These are phyloP conservation scores for Pasiphila rectangulata DNA, from an alignment of 2,888 invertebrate species.

Conservation along the genomic window DNA sequence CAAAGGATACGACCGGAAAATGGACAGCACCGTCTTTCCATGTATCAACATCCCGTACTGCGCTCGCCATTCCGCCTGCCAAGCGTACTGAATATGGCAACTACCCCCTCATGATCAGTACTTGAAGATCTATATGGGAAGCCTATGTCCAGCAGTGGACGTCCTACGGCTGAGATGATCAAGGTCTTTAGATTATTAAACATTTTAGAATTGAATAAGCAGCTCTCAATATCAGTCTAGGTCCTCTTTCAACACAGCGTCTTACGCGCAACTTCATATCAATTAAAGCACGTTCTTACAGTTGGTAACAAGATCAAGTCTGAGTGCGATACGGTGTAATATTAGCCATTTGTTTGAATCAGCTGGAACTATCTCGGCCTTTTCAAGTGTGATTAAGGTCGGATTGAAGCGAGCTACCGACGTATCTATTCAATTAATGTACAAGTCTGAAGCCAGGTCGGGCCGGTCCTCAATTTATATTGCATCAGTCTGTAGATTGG, in stretches of 20 bases:
- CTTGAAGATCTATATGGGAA: too few relatives aligned
- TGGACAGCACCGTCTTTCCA: too few relatives aligned
- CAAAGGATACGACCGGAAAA: too few relatives aligned
- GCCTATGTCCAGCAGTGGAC: too few relatives aligned
- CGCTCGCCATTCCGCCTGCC: too few relatives aligned
- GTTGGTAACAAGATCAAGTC: slow-evolving; percentile 53
- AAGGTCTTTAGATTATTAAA: too few relatives aligned
- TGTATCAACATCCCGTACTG: too few relatives aligned
- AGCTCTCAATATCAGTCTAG: too few relatives aligned
- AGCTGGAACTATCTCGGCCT: slow-evolving; percentile 59
- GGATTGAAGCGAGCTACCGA: slow-evolving; percentile 70
- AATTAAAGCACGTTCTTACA: slow-evolving; percentile 14
- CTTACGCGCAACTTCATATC: background rate
- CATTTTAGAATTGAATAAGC: too few relatives aligned
- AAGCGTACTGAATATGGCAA: too few relatives aligned
- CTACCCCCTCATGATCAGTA: too few relatives aligned
- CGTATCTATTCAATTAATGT: slow-evolving; percentile 79
- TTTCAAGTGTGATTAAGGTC: slow-evolving; percentile 76
- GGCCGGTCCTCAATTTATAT: slow-evolving; percentile 65
- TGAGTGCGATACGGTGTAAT: slow-evolving; percentile 69
- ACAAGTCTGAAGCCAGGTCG: slow-evolving; percentile 58
- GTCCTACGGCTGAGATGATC: too few relatives aligned
- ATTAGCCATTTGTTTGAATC: slow-evolving; percentile 60
- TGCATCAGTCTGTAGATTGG: slow-evolving; percentile 64
- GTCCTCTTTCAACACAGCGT: background rate